These are phyloP conservation scores for Tachina fera DNA, from an alignment of 2,888 invertebrate genomes.

Conservation along the genomic window DNA sequence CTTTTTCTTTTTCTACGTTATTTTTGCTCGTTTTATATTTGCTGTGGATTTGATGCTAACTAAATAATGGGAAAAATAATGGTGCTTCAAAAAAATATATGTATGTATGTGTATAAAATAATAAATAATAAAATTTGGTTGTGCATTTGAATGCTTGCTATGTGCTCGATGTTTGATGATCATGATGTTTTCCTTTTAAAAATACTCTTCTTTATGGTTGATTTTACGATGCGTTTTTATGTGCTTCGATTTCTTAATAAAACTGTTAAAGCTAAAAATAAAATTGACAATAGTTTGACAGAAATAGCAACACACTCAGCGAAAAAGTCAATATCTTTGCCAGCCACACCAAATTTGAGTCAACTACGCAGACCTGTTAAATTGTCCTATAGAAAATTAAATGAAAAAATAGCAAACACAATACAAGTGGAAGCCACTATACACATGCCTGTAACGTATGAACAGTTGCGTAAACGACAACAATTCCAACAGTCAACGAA, in stretches of 20 bases:
- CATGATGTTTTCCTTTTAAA: conserved; percentile 18
- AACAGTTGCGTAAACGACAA: conserved; percentile 55
- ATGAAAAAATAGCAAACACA: conserved; percentile 42
- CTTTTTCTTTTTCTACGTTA: conserved; percentile 4
- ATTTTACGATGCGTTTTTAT: conserved; percentile 42
- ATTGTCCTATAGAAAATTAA: conserved; percentile 74
- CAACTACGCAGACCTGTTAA: conserved; percentile 73
- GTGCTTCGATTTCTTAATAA: conserved; percentile 34
- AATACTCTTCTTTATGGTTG: neutral
- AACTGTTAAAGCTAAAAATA: conserved; percentile 59
- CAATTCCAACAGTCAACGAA: conserved; percentile 52
- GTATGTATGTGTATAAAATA: neutral
- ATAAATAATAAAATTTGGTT: conserved; percentile 24
- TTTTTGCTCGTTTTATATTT: conserved; percentile 49
- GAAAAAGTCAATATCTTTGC: conserved; percentile 75
- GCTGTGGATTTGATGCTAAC: conserved; percentile 45
- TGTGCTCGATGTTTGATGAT: conserved; percentile 28
- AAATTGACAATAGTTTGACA: conserved; percentile 59
- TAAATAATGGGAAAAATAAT: too few relatives aligned
- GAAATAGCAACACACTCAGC: conserved; percentile 49
- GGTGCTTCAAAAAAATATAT: too few relatives aligned
- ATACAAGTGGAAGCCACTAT: conserved; percentile 27
- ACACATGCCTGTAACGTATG: conserved; percentile 71
- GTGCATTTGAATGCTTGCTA: conserved; percentile 45
- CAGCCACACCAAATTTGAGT: conserved; percentile 76